Conservation (phyloP, 2,113 vertebrate genomes). For the Mustelus asterias region DNA sequence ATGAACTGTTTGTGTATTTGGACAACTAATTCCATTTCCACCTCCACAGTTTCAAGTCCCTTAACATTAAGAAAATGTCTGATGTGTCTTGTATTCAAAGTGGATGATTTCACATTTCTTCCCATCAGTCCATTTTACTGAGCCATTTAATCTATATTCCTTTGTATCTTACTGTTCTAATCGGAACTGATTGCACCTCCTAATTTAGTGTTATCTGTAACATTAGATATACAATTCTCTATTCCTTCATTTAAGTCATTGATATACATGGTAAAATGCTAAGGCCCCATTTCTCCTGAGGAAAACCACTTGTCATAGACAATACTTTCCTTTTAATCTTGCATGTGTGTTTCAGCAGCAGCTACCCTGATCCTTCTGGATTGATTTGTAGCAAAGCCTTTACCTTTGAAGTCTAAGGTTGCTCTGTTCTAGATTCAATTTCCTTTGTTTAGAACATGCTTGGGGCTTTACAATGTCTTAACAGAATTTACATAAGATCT, state of each 20-base stretch:
- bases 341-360: not conserved
- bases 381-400: not conserved
- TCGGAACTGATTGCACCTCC: not conserved
- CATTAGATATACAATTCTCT: not conserved
- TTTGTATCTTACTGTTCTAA: not conserved
- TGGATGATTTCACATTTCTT: not conserved
- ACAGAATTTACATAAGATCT: not conserved
- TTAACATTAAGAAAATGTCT: not conserved
- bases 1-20: not conserved
- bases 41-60: not conserved
- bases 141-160: not conserved
- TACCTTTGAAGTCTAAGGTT: not conserved
- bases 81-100: not conserved
- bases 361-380: not conserved
- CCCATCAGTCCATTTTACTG: not conserved
- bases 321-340: not conserved
- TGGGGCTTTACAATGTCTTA: not conserved
- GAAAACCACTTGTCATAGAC: not conserved
- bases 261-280: not conserved
- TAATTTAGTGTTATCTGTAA: not conserved
- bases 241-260: not conserved
- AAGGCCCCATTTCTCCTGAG: not conserved
- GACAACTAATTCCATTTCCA: not conserved
- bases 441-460: not conserved
- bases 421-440: not conserved